phyloP scores from a whole-genome alignment of 2,797 vertebrate genomes.

The Pseudochirops corinnae region DNA sequence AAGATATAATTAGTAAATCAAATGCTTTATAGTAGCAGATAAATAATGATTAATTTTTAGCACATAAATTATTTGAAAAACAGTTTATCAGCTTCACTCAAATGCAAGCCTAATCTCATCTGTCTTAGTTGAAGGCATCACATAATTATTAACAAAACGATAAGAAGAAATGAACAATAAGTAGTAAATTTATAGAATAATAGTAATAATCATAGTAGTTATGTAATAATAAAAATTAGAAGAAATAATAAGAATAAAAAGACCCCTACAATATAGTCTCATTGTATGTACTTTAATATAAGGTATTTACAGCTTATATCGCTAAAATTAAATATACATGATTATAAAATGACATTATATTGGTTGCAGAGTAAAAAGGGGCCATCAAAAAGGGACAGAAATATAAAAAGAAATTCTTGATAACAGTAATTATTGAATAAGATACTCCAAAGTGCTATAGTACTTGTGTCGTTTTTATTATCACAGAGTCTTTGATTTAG shows the following conservation, averaged over 20 bases:
- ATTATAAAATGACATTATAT: background rate
- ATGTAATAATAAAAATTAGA: background rate
- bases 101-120: background rate
- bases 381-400: background rate
- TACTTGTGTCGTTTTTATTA: background rate
- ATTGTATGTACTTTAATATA: background rate
- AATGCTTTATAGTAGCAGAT: background rate
- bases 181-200: background rate
- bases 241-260: background rate
- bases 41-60: background rate
- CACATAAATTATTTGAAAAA: background rate
- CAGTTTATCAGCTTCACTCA: background rate
- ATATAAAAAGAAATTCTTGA: background rate
- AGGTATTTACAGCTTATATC: background rate
- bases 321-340: background rate
- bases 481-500: background rate
- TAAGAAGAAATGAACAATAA: background rate
- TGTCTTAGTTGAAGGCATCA: background rate
- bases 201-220: background rate
- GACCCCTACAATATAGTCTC: background rate
- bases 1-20: background rate
- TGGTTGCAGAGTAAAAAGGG: background rate
- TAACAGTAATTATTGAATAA: background rate
- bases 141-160: background rate
- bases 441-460: background rate